Evolutionary conservation across 2,797 vertebrate genomes (phyloP).

Genomic region (Labroides dimidiatus): DNA sequence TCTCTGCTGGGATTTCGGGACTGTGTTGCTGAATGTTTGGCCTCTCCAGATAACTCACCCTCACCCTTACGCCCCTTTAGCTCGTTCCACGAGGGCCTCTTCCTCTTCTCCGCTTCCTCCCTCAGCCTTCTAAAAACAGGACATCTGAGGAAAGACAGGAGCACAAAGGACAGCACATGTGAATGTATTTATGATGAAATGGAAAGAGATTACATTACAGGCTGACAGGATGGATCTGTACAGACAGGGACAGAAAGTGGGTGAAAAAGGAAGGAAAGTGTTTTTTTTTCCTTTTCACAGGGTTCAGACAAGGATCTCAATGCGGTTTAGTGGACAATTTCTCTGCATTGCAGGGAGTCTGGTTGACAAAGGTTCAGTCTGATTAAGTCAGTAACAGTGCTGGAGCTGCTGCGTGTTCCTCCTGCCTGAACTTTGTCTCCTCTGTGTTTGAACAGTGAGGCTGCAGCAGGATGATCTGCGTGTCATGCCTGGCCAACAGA

Average conservation of each 20-base stretch:
- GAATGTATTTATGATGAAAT: slow-evolving; percentile 4
- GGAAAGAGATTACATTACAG: background rate
- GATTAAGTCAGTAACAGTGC: slow-evolving; percentile 58
- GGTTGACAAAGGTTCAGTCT: slow-evolving; percentile 53
- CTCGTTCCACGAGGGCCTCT: slow-evolving; percentile 84
- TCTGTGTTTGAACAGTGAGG: slow-evolving; percentile 72
- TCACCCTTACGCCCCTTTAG: slow-evolving; percentile 84
- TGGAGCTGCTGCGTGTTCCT: slow-evolving; percentile 45
- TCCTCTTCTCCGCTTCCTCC: slow-evolving; percentile 88
- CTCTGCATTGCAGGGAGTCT: slow-evolving; percentile 77
- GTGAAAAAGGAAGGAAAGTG: slow-evolving; percentile 1
- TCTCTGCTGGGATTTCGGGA: slow-evolving; percentile 81
- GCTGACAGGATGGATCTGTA: background rate
- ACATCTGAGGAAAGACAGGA: slow-evolving; percentile 82
- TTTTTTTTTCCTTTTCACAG: background rate
- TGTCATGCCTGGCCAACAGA: slow-evolving; percentile 50
- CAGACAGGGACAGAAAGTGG: background rate
- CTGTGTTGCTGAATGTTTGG: slow-evolving; percentile 66
- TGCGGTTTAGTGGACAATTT: slow-evolving; percentile 65
- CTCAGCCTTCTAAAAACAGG: slow-evolving; percentile 88
- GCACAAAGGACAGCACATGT: slow-evolving; percentile 12
- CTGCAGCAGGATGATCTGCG: slow-evolving; percentile 53
- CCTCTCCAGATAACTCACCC: slow-evolving; percentile 76
- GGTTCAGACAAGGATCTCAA: slow-evolving; percentile 42
- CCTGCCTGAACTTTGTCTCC: slow-evolving; percentile 79